These are phyloP conservation scores for Dermatophagoides farinae DNA, from an alignment of 1,140 invertebrate genomes.

Conservation along the genomic window DNA sequence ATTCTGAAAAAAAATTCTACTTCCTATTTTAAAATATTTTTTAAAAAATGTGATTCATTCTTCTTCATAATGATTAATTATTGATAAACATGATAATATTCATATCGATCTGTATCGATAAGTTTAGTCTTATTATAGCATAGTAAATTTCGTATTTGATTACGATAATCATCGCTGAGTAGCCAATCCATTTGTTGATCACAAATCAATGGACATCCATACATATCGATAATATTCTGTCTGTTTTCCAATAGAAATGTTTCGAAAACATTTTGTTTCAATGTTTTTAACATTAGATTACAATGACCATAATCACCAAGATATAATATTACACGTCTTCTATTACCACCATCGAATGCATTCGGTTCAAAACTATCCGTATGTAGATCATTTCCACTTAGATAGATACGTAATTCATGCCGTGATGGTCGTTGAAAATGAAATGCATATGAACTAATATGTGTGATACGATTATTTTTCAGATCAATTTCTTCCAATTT, in stretches of 20 bases:
- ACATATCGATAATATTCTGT: constrained; percentile 3
- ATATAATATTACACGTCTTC: neutral
- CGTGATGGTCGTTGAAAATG: neutral
- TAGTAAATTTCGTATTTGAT: neutral
- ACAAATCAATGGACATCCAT: constrained; percentile 7
- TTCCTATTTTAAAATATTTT: no score
- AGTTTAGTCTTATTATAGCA: neutral
- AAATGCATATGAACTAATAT: constrained; percentile 6
- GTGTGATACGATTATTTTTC: neutral
- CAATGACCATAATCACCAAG: constrained; percentile 6
- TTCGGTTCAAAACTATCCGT: neutral
- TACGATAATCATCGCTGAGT: neutral
- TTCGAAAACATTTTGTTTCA: constrained; percentile 1
- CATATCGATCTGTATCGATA: neutral
- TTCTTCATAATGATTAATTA: no score
- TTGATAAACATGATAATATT: constrained; percentile 1
- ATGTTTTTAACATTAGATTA: neutral
- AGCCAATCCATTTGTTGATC: constrained; percentile 6
- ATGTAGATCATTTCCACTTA: neutral
- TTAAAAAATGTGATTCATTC: no score
- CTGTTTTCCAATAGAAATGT: neutral
- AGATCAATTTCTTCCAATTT: neutral
- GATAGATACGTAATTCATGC: neutral
- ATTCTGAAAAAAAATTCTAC: no score
- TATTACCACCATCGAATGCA: constrained; percentile 1